Evolutionary conservation across 2,888 invertebrate species (phyloP), one percentile per base, ranked within the genome.

Genomic region (Cybosia mesomella): DNA sequence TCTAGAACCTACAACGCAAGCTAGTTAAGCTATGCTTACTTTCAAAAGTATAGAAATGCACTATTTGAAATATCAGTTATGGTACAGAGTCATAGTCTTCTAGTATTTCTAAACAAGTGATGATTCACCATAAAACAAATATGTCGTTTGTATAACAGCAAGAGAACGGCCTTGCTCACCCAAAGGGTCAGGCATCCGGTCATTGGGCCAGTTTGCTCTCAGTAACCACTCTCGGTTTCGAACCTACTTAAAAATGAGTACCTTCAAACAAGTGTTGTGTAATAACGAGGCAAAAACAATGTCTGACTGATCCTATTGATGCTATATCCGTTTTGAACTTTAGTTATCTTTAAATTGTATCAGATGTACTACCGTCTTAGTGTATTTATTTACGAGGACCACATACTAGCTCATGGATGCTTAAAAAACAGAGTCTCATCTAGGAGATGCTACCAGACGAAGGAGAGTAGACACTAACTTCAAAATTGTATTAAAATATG

Each of bases 181-280:
- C 64, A 71, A 84, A 88, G 91, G 91, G 90, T 91, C 91, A 91
- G 85, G 81, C 83, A 83, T 77, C 64, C 89, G 91, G 91, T 90
- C 92, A 90, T 83, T 89, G 92, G 90, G 88, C 90, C 87, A 88
- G 84, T 84, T 89, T 58, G 71, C 66, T 73, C 66, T 75, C 77
- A 84, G 83, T 39, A 89, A 91, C 87, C 57, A 90, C 91, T 91
- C 88, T 91, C 89, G 80, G 78, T 91, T 91, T 90, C 88, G 79
- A 85, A 79, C 79, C 76, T 74, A 73, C 73, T 79, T 76, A 71
- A 66, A 75, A 64, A 53, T 74, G 64, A 71, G 64, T 67, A 60
- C 65, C 63, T 62, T 65, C 18, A 61, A 66, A 68, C 71, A 73
- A 63, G 39, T 70, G 61, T 76, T 73, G 36, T 58, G 61, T 66